phyloP scores from a whole-genome alignment of 2,888 invertebrate species.

The Plebejus melissa region DNA sequence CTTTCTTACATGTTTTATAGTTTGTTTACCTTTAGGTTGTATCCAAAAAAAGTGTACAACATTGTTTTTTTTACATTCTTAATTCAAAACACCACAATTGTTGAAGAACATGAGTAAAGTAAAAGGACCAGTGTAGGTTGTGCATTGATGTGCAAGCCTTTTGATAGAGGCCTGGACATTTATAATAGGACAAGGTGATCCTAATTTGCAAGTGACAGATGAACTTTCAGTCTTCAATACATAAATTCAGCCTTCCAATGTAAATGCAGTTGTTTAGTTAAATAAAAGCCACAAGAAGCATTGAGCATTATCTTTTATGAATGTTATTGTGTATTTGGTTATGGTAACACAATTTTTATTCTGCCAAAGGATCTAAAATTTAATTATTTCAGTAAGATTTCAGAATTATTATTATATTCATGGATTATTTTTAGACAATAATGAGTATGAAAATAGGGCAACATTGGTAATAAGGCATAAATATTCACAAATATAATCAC shows the following conservation, averaged over 20 bases:
- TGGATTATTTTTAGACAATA: too few species aligned
- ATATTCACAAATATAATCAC: neutral
- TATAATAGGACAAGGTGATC: neutral
- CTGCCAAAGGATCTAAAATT: neutral
- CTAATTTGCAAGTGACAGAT: neutral
- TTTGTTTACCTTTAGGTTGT: too few species aligned
- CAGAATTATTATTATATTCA: too few species aligned
- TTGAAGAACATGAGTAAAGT: neutral
- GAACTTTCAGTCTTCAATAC: constrained; percentile 19
- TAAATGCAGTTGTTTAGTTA: constrained; percentile 19
- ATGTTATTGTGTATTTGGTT: neutral
- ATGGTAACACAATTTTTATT: neutral
- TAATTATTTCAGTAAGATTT: too few species aligned
- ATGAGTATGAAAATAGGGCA: neutral
- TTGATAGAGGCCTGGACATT: neutral
- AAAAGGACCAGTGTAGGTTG: neutral
- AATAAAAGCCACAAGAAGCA: neutral
- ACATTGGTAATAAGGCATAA: neutral
- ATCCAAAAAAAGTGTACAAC: too few species aligned
- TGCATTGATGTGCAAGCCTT: too few species aligned
- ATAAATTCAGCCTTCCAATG: constrained; percentile 16
- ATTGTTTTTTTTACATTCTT: neutral
- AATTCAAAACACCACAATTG: neutral
- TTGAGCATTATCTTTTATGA: neutral
- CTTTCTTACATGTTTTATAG: too few species aligned